phyloP scores from a whole-genome alignment of 2,888 invertebrate species.

The Agrotis ipsilon region DNA sequence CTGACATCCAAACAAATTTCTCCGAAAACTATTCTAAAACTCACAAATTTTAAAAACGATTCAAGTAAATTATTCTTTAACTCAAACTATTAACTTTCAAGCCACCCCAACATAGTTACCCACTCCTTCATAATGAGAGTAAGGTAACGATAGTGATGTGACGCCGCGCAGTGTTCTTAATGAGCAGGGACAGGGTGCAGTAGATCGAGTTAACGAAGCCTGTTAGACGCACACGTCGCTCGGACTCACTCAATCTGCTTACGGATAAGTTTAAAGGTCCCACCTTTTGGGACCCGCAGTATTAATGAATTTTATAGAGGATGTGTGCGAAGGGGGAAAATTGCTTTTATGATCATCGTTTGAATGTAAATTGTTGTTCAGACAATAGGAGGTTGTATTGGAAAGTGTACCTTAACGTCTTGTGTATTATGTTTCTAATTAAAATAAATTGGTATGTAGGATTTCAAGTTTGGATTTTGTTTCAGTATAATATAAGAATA shows the following conservation, averaged over 20 bases:
- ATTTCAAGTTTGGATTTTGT: no score
- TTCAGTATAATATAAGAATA: no score
- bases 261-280: constrained; percentile 69
- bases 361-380: constrained; percentile 33
- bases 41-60: not conserved
- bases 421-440: not conserved
- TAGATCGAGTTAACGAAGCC: constrained; percentile 80
- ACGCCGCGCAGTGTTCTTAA: constrained; percentile 55
- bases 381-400: constrained; percentile 4
- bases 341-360: constrained; percentile 39
- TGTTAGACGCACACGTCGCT: constrained; percentile 72
- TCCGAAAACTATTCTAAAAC: not conserved
- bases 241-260: constrained; percentile 76
- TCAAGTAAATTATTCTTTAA: not conserved
- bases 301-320: constrained; percentile 37
- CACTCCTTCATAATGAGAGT: constrained; percentile 41
- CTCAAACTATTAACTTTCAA: not conserved
- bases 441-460: not conserved
- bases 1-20: not conserved
- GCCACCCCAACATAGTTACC: constrained; percentile 3
- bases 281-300: constrained; percentile 27
- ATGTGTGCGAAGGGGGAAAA: constrained; percentile 27
- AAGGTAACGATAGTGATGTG: constrained; percentile 55
- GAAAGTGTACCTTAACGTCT: not conserved
- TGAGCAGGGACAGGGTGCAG: constrained; percentile 66